Base-by-base conservation (phyloP, 1,140 invertebrate species). In the Delia radicum region DNA sequence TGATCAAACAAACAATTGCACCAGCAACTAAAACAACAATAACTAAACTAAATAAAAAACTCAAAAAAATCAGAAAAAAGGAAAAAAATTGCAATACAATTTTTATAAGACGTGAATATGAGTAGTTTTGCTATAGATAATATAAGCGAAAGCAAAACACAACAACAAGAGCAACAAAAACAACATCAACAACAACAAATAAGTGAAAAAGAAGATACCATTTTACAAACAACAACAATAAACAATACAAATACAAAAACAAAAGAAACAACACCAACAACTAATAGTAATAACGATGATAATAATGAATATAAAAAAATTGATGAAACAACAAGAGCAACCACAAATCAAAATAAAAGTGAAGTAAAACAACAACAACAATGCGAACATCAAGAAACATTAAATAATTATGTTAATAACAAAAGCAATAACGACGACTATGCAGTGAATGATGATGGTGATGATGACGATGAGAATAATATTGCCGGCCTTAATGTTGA, bases 91-190 rank as follows among this genome's bases (percentile, higher is more conserved):
- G 48, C 3, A 55, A 18, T 18, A 21, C 5, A n/a, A 55, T 28
- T 48, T 55, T 55, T 48, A n/a, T n/a, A 48, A 73, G 27, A 73
- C 67, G 55, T 62, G 75, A 76, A 76, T 73, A 76, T 76, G 75
- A 76, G 75, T 76, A 63, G 71, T 76, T 62, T 62, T 65, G 71
- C 21, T 31, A 63, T 26, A 24, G 48, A 73, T 12, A 76, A 73
- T 76, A 71, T 46, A 73, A 76, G 48, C 71, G 75, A 76, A 37
- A 76, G 72, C 72, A 73, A 73, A 55, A 67, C n/a, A n/a, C n/a
- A n/a, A n/a, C n/a, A n/a, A n/a, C n/a, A n/a, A n/a, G n/a, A n/a
- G n/a, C n/a, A n/a, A n/a, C n/a, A n/a, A n/a, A n/a, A n/a, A n/a
- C n/a, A n/a, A n/a, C n/a, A 46, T 2, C 71, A 48, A 73, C 37